These are phyloP conservation scores for Masnerella sp. DNA, from an alignment of 2,888 invertebrate genomes.

Conservation along the genomic window DNA sequence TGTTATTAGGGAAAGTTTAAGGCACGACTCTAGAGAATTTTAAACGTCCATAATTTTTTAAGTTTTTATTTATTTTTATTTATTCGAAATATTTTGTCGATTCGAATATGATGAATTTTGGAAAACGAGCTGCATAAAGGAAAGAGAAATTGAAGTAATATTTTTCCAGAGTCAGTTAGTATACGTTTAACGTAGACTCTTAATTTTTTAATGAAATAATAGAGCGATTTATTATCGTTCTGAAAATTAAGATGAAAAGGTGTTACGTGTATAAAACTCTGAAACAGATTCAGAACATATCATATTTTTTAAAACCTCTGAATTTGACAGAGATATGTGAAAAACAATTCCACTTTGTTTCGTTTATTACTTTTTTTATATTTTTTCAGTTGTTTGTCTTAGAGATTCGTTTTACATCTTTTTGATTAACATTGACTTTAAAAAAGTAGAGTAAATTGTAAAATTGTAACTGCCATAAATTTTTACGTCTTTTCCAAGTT, in stretches of 20 bases:
- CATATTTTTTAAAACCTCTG: slow-evolving; percentile 28
- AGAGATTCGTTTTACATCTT: slow-evolving; percentile 27
- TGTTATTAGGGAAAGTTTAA: no score
- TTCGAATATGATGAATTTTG: not conserved
- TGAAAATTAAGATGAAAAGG: not conserved
- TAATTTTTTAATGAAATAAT: slow-evolving; percentile 18
- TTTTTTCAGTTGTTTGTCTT: not conserved
- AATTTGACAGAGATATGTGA: not conserved
- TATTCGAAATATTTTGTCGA: not conserved
- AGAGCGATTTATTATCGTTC: no score
- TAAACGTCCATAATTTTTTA: not conserved
- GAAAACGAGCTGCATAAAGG: slow-evolving; percentile 26
- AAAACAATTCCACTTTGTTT: not conserved
- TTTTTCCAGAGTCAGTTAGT: slow-evolving; percentile 39
- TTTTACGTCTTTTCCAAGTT: not conserved
- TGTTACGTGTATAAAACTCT: not conserved
- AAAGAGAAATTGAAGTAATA: slow-evolving; percentile 36
- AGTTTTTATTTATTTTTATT: slow-evolving; percentile 1
- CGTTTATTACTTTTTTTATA: not conserved
- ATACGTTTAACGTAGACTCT: slow-evolving; percentile 29
- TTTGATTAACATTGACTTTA: no score
- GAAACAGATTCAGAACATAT: slow-evolving; percentile 4
- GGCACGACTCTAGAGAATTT: no score
- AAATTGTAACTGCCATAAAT: slow-evolving; percentile 10
- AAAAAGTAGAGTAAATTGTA: not conserved